These are phyloP conservation scores for Ceuthmochares aereus DNA, from an alignment of 2,113 vertebrate species.

Conservation along the genomic window DNA sequence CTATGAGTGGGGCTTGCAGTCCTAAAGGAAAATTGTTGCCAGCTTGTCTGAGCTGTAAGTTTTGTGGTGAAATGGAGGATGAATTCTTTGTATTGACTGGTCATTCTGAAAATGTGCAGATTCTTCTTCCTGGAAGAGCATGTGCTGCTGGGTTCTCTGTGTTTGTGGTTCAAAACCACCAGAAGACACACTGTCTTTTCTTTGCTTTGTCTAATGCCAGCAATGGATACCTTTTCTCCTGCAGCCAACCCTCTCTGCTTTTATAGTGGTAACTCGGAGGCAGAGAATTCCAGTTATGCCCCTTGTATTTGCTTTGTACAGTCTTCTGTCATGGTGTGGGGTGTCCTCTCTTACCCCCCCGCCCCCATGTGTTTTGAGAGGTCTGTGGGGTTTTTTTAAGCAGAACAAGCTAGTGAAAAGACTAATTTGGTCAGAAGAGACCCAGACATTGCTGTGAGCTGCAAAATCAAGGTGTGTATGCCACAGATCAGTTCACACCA, in stretches of 20 bases:
- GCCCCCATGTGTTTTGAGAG: not conserved
- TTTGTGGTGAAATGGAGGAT: not conserved
- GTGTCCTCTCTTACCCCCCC: not conserved
- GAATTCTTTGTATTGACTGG: not conserved
- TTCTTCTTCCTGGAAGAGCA: not conserved
- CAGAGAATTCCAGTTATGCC: not conserved
- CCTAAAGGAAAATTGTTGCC: not conserved
- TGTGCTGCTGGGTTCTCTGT: not conserved
- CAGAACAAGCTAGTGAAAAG: not conserved
- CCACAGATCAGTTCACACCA: too few relatives aligned
- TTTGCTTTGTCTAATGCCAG: not conserved
- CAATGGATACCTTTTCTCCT: not conserved
- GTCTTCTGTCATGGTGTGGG: fast-evolving
- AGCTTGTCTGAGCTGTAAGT: not conserved
- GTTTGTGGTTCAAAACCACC: not conserved
- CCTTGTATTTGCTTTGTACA: not conserved
- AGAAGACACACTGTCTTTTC: not conserved
- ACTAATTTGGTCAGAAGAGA: not conserved
- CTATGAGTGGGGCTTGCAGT: not conserved
- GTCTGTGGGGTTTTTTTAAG: not conserved
- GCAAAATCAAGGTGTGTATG: not conserved
- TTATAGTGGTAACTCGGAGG: not conserved
- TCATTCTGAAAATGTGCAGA: not conserved
- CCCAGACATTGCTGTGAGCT: not conserved
- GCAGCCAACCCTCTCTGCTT: not conserved